Evolutionary conservation across 2,113 vertebrate species (phyloP).

Genomic region (Oncorhynchus kisutch): DNA sequence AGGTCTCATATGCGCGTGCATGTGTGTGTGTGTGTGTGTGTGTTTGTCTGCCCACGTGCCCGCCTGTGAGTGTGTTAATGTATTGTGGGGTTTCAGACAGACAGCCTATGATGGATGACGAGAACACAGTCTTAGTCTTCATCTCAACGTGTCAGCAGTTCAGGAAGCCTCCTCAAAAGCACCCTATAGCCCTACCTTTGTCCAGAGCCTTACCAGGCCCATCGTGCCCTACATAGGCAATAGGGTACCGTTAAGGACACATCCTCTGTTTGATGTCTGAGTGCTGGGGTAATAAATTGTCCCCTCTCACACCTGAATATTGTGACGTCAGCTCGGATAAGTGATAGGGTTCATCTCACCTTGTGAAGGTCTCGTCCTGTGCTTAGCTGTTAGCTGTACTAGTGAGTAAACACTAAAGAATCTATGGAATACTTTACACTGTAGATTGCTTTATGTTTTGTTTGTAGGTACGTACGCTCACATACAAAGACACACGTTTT

Average conservation of each 20-base stretch:
- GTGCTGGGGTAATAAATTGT: conserved; percentile 8
- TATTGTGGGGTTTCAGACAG: neutral
- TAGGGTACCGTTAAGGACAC: too few species aligned
- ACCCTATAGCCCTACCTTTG: neutral
- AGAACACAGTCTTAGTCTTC: conserved; percentile 17
- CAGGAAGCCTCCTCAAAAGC: neutral
- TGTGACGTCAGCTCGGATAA: neutral
- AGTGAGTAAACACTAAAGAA: too few species aligned
- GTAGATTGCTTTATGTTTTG: too few species aligned
- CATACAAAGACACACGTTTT: neutral
- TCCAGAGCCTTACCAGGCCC: too few species aligned
- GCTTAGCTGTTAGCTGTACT: too few species aligned
- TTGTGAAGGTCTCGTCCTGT: neutral
- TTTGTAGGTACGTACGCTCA: too few species aligned
- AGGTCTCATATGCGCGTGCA: conserved; percentile 21
- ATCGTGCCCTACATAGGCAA: too few species aligned
- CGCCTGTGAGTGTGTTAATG: neutral
- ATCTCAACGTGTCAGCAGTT: conserved; percentile 13
- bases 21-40: neutral
- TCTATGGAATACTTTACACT: too few species aligned
- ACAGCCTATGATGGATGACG: conserved; percentile 48
- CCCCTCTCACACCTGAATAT: neutral
- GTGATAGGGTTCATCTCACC: conserved; percentile 8
- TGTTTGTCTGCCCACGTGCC: neutral
- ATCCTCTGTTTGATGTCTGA: conserved; percentile 12